A percentile compares a stretch with the other conserved stretches of the same genome.
phyloP scores from a whole-genome alignment of 2,888 invertebrate species.

The Cerastis rubricosa region DNA sequence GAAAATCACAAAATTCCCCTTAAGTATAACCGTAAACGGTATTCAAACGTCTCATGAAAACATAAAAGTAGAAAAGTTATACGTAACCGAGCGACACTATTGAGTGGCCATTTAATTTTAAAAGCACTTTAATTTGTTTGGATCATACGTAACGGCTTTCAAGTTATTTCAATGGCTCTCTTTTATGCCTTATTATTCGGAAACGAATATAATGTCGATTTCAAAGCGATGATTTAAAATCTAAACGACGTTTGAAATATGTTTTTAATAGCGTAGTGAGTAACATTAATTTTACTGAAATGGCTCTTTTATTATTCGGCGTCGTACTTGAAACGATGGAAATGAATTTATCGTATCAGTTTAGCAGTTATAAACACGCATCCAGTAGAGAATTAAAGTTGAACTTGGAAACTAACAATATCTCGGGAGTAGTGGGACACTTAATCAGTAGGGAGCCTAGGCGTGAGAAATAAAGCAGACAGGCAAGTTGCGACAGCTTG shows the following conservation, averaged over 20 bases:
- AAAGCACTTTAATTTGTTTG: conserved; percentile 45
- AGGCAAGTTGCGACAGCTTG: conserved; percentile 71
- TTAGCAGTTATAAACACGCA: conserved; percentile 33
- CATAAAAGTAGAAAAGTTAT: conserved; percentile 6
- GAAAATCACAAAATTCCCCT: background rate
- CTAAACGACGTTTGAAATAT: conserved; percentile 48
- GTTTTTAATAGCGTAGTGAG: conserved; percentile 52
- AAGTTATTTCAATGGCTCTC: conserved; percentile 41
- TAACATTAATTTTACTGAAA: conserved; percentile 53
- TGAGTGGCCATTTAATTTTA: conserved; percentile 36
- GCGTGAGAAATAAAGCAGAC: conserved; percentile 69
- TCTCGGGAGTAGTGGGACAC: conserved; percentile 47
- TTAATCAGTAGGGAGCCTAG: conserved; percentile 68
- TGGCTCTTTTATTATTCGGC: conserved; percentile 47
- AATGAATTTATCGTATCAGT: conserved; percentile 39
- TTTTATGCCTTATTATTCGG: conserved; percentile 46
- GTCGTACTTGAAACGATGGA: conserved; percentile 11
- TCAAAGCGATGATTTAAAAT: conserved; percentile 54
- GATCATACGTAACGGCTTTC: conserved; percentile 43
- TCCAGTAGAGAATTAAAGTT: conserved; percentile 28
- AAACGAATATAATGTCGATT: conserved; percentile 46
- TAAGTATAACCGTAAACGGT: background rate
- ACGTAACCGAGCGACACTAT: conserved; percentile 16
- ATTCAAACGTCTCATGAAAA: conserved; percentile 1
- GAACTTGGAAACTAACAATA: conserved; percentile 29